These are phyloP conservation scores for Sympetrum striolatum DNA, from an alignment of 2,888 invertebrate genomes.

Conservation along the genomic window DNA sequence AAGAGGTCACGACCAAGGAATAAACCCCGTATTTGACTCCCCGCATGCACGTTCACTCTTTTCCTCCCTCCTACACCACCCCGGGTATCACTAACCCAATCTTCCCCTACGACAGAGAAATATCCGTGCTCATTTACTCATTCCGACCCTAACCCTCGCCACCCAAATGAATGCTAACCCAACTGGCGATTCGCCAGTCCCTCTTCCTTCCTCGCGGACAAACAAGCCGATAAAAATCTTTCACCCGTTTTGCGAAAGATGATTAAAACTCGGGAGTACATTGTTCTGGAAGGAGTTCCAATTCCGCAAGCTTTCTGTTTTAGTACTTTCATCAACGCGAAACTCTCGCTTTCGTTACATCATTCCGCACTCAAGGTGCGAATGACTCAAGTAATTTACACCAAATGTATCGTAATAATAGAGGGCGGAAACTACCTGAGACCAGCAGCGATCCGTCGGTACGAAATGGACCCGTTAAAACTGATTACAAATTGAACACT, in stretches of 20 bases:
- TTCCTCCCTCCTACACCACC: background rate
- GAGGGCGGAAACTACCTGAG: too few species aligned
- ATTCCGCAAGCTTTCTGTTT: background rate
- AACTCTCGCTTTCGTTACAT: too few species aligned
- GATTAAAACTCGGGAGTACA: background rate
- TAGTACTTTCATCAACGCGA: too few species aligned
- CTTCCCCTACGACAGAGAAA: background rate
- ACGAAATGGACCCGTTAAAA: too few species aligned
- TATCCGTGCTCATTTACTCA: background rate
- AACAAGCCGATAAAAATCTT: background rate
- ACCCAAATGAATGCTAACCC: background rate
- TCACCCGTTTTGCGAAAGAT: background rate
- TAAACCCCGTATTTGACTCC: background rate
- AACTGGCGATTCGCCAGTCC: background rate
- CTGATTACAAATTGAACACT: too few species aligned
- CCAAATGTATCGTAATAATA: too few species aligned
- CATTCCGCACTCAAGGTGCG: too few species aligned
- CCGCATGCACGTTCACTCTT: background rate
- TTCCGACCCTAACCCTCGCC: background rate
- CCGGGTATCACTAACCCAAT: background rate
- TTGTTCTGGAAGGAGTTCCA: background rate
- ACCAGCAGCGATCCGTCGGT: too few species aligned
- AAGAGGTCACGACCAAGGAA: background rate
- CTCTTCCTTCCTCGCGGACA: background rate
- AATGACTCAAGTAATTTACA: too few species aligned